phyloP scores from a whole-genome alignment of 2,888 invertebrate genomes.

The Cryptus viduatorius region DNA sequence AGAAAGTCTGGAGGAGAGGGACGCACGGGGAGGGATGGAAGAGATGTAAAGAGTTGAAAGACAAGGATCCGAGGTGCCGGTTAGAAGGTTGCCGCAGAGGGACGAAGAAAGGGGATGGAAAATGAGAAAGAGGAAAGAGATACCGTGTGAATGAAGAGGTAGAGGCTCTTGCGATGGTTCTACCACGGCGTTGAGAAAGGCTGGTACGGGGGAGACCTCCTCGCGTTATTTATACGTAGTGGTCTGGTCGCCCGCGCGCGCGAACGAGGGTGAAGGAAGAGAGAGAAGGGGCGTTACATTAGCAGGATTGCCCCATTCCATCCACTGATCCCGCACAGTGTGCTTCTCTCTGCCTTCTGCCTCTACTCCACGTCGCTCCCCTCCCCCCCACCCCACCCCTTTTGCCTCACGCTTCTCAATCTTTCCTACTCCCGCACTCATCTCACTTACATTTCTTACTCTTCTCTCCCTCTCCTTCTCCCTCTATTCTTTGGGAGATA shows the following conservation, averaged over 20 bases:
- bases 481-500: neutral
- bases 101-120: slow-evolving; percentile 43
- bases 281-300: slow-evolving; percentile 78
- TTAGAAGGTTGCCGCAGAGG: slow-evolving; percentile 50
- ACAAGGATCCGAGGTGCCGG: slow-evolving; percentile 54
- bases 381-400: neutral
- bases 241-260: slow-evolving; percentile 74
- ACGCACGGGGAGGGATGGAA: too few relatives aligned
- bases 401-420: slow-evolving; percentile 57
- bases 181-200: slow-evolving; percentile 66
- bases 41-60: slow-evolving; percentile 42
- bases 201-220: slow-evolving; percentile 68
- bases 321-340: slow-evolving; percentile 46
- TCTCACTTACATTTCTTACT: slow-evolving; percentile 50
- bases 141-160: slow-evolving; percentile 69
- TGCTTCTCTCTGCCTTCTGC: slow-evolving; percentile 54
- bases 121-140: slow-evolving; percentile 59
- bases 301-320: slow-evolving; percentile 81
- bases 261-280: slow-evolving; percentile 70
- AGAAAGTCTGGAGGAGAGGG: neutral
- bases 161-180: slow-evolving; percentile 29
- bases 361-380: slow-evolving; percentile 5
- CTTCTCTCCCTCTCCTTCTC: slow-evolving; percentile 32
- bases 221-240: slow-evolving; percentile 78
- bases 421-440: slow-evolving; percentile 50